phyloP scores from a whole-genome alignment of 2,113 vertebrate species.

The Athene cunicularia region DNA sequence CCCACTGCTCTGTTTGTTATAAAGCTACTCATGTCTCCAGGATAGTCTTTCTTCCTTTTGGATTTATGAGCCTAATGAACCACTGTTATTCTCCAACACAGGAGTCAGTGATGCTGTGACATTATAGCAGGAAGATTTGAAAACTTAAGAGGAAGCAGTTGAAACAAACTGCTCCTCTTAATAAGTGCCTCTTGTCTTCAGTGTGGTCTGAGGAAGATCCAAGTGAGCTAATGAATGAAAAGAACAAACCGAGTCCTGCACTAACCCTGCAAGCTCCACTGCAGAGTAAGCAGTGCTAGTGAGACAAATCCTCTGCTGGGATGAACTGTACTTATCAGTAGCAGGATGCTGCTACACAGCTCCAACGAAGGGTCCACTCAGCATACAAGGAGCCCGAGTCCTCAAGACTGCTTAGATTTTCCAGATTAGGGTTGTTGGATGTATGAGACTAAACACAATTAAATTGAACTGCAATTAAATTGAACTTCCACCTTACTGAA shows the following conservation, averaged over 20 bases:
- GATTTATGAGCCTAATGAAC: conserved; percentile 68
- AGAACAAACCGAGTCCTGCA: background rate
- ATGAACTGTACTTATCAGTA: background rate
- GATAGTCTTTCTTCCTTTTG: conserved; percentile 49
- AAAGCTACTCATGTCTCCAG: conserved; percentile 52
- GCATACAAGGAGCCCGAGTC: background rate
- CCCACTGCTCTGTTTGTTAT: conserved; percentile 57
- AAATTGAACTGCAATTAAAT: background rate
- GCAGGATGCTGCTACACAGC: background rate
- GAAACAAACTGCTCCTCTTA: conserved; percentile 49
- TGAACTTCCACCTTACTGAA: background rate
- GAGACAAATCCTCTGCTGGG: conserved; percentile 10
- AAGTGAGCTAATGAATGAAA: conserved; percentile 6
- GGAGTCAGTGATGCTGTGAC: conserved; percentile 18
- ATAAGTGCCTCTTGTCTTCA: conserved; percentile 37
- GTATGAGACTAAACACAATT: background rate
- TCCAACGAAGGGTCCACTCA: background rate
- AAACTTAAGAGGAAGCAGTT: conserved; percentile 48
- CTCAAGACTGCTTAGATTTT: background rate
- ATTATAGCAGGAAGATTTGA: conserved; percentile 38
- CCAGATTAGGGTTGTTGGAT: background rate
- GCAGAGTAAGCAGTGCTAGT: background rate
- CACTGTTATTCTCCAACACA: conserved; percentile 36
- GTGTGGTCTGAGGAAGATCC: conserved; percentile 51
- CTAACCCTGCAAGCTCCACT: background rate